phyloP scores from a whole-genome alignment of 2,797 vertebrate genomes.

The Mus caroli region DNA sequence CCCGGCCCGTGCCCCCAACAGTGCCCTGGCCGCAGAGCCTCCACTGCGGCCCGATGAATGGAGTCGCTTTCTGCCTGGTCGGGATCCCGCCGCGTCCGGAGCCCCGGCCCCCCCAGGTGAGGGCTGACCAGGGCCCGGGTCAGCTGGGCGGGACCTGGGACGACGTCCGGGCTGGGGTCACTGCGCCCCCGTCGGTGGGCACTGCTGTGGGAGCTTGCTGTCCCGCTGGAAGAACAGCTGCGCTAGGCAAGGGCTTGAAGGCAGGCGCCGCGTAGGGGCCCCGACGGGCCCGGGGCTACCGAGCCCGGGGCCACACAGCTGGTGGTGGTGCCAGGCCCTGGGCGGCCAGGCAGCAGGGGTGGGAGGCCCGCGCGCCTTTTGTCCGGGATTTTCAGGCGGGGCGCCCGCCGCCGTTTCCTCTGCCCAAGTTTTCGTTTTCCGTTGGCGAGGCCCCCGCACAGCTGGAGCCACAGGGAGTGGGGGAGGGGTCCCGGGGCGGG shows the following conservation, averaged over 20 bases:
- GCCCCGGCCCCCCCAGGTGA: slow-evolving; percentile 90
- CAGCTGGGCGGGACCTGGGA: background rate
- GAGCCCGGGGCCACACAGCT: slow-evolving; percentile 16
- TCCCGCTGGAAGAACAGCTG: background rate
- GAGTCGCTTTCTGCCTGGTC: slow-evolving; percentile 99
- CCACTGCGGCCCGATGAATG: slow-evolving; percentile 95
- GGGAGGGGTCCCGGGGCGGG: slow-evolving; percentile 77
- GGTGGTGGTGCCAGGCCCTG: slow-evolving; percentile 61
- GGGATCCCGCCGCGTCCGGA: slow-evolving; percentile 96
- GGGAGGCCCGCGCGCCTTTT: slow-evolving; percentile 80
- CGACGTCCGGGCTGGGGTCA: background rate
- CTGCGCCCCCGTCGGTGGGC: background rate
- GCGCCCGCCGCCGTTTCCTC: slow-evolving; percentile 83
- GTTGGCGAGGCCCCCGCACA: slow-evolving; percentile 84
- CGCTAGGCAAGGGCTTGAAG: background rate
- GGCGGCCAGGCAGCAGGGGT: slow-evolving; percentile 53
- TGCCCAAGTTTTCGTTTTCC: slow-evolving; percentile 84
- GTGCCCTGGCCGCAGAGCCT: slow-evolving; percentile 74
- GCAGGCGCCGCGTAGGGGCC: background rate
- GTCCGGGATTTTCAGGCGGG: slow-evolving; percentile 84
- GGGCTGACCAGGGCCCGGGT: slow-evolving; percentile 12
- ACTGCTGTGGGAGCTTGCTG: background rate
- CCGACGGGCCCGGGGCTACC: background rate
- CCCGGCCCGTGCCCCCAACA: slow-evolving; percentile 46
- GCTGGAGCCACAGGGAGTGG: slow-evolving; percentile 80